Evolutionary conservation across 2,113 vertebrate genomes (phyloP).

Genomic region (Alosa alosa): DNA sequence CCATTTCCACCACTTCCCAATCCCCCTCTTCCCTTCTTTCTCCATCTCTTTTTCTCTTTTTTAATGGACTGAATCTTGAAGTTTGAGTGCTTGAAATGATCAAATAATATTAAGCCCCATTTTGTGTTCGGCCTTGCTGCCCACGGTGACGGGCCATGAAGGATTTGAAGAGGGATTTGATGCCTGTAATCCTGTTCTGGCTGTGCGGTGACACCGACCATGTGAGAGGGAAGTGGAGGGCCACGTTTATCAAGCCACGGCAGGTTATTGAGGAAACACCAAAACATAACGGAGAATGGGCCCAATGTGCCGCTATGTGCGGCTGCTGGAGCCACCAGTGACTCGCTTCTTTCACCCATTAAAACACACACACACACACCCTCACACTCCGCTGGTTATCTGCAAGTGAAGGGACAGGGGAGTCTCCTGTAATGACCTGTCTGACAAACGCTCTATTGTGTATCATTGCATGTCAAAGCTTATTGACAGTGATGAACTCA

Average conservation of each 20-base stretch:
- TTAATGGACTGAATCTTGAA: conserved; percentile 48
- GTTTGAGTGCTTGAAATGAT: conserved; percentile 51
- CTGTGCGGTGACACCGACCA: conserved; percentile 44
- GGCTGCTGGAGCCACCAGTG: background rate
- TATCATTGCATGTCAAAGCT: background rate
- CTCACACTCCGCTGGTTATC: background rate
- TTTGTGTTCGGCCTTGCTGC: conserved; percentile 49
- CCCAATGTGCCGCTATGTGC: background rate
- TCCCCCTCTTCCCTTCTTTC: background rate
- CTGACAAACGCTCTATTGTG: background rate
- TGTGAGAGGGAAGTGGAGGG: conserved; percentile 17
- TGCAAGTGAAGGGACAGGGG: background rate
- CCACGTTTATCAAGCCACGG: conserved; percentile 49
- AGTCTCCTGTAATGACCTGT: conserved; percentile 7
- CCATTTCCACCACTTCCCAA: background rate
- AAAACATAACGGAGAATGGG: background rate
- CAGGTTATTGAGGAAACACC: background rate
- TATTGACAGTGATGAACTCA: conserved; percentile 19
- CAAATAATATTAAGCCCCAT: conserved; percentile 51
- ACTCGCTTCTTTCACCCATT: background rate
- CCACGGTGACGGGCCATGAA: conserved; percentile 47
- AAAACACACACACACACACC: background rate
- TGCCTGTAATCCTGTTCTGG: conserved; percentile 54
- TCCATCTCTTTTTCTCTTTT: conserved; percentile 36
- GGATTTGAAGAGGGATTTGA: conserved; percentile 57